Percentiles rank a stretch among this genome's conserved stretches.
Evolutionary conservation across 2,113 vertebrate genomes (phyloP).

Genomic region (Strigops habroptila): DNA sequence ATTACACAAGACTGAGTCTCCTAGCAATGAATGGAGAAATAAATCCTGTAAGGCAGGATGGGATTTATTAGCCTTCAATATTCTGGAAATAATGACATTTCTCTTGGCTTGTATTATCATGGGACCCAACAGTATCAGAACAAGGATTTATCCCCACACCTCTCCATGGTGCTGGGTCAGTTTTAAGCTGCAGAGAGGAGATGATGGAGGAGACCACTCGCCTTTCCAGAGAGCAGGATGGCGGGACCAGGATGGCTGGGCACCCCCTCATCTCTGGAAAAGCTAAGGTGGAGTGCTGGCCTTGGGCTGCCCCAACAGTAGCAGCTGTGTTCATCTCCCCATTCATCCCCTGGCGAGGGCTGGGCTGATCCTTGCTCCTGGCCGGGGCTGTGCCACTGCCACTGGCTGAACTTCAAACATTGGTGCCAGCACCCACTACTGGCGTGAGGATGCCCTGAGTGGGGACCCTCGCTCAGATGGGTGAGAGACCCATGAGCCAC

Average conservation of each 20-base stretch:
- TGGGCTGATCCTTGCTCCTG: background rate
- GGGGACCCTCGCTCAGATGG: background rate
- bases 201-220: background rate
- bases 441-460: accelerated
- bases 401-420: background rate
- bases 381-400: background rate
- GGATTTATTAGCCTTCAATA: constrained; percentile 65
- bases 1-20: constrained; percentile 56
- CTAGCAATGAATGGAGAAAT: constrained; percentile 42
- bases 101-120: constrained; percentile 44
- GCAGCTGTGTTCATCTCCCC: background rate
- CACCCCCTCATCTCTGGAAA: background rate
- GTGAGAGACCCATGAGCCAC: background rate
- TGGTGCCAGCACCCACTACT: background rate
- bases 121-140: constrained; percentile 48
- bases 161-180: background rate
- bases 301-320: background rate
- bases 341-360: background rate
- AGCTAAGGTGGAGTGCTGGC: background rate
- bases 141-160: background rate
- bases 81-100: constrained; percentile 62
- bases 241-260: background rate
- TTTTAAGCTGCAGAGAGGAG: background rate
- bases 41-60: constrained; percentile 57
- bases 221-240: background rate